These are phyloP conservation scores for Unio pictorum DNA, from an alignment of 2,888 invertebrate species.

Conservation along the genomic window DNA sequence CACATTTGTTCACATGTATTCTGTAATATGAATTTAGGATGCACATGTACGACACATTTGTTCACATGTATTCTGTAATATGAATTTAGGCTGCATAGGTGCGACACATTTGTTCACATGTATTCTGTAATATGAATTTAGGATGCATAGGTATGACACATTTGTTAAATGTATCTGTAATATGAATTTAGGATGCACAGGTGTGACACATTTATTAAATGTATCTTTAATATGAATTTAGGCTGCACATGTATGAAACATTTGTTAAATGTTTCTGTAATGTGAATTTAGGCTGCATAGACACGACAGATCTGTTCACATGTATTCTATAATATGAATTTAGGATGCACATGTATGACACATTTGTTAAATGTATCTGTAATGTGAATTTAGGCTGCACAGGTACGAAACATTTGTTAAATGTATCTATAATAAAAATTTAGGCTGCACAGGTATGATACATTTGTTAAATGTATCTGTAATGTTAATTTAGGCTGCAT, in stretches of 20 bases:
- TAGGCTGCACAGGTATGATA: slow-evolving; percentile 65
- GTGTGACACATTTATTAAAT: slow-evolving; percentile 28
- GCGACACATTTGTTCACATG: not conserved
- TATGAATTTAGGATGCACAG: slow-evolving; percentile 66
- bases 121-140: slow-evolving; percentile 42
- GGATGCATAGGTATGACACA: slow-evolving; percentile 63
- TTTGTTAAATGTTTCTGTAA: no score
- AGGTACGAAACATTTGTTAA: slow-evolving; percentile 45
- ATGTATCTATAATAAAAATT: slow-evolving; percentile 37
- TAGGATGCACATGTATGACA: slow-evolving; percentile 65
- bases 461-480: no score
- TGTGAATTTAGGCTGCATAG: slow-evolving; percentile 66
- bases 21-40: slow-evolving; percentile 57
- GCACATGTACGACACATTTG: slow-evolving; percentile 55
- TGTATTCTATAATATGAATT: slow-evolving; percentile 37
- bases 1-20: no score
- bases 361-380: no score
- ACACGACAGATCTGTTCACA: slow-evolving; percentile 27
- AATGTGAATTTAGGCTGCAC: slow-evolving; percentile 63
- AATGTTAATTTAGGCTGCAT: slow-evolving; percentile 63
- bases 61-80: no score
- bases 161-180: no score
- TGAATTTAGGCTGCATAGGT: slow-evolving; percentile 69
- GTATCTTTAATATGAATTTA: slow-evolving; percentile 42
- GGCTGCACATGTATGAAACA: slow-evolving; percentile 63